phyloP scores from a whole-genome alignment of 2,113 vertebrate genomes.

The Galeopterus variegatus region DNA sequence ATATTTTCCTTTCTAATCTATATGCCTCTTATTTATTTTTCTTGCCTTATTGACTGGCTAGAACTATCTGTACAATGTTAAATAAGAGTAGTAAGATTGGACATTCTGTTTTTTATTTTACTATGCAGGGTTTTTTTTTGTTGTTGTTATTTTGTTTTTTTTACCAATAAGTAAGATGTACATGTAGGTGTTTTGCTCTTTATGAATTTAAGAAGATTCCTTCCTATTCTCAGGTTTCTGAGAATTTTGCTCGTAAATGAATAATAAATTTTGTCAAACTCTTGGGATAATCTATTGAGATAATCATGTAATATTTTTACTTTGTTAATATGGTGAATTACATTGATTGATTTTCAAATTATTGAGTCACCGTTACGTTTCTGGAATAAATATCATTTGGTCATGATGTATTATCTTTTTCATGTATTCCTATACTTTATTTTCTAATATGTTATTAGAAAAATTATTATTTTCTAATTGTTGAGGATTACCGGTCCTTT shows the following conservation, averaged over 20 bases:
- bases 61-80: background rate
- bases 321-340: conserved; percentile 17
- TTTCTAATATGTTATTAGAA: background rate
- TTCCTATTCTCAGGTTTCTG: background rate
- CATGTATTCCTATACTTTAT: conserved; percentile 16
- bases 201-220: background rate
- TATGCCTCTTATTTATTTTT: background rate
- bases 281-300: background rate
- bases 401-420: background rate
- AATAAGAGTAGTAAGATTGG: background rate
- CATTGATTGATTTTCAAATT: background rate
- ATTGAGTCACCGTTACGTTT: background rate
- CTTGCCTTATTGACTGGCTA: background rate
- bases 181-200: background rate
- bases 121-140: background rate
- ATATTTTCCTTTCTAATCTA: background rate
- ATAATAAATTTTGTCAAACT: background rate
- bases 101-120: background rate
- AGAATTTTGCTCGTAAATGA: background rate
- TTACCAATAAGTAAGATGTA: background rate
- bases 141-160: background rate
- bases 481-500: background rate
- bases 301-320: background rate
- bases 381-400: background rate
- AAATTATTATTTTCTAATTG: background rate